Evolutionary conservation across 2,797 vertebrate genomes (phyloP), one percentile per base, ranked within the genome.

Genomic region (Hafferia zeledoni): DNA sequence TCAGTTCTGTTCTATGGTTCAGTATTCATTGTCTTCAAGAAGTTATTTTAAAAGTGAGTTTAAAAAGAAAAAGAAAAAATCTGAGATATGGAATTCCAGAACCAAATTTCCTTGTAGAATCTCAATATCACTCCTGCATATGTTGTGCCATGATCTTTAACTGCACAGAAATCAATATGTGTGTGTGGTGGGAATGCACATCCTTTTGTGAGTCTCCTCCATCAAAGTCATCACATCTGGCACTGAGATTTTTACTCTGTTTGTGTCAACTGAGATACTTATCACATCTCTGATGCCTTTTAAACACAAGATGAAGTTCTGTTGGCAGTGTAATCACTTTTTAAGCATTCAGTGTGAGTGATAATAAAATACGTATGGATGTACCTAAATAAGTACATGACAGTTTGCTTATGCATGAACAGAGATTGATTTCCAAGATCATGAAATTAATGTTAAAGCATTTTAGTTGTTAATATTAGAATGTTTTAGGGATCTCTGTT

Each of bases 151-250:
- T 43, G 33, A 9, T 59, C 63, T 68, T 78, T 87, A 87, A 63
- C 33, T 47, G 25, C 64, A 55, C 14, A 89, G 50, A 85, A 76
- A 52, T 52, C 35, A 35, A 23, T 61, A 55, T 5, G 4, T 79
- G 22, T 60, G 24, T 0, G 0, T 35, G 49, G 35, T 37, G 28
- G n/a, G 28, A 69, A 65, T 67, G 33, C 5, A 8, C 25, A 44
- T 59, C 19, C 12, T 83, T 82, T 89, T 67, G 25, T 57, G 47
- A 77, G 5, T 59, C 12, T 76, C 12, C 17, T 70, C 18, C 17
- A 37, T 75, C 18, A 50, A 68, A 49, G 37, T 71, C 33, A 24
- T 10, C 37, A 46, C n/a, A 35, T 61, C 25, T 85, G 24, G 4
- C 35, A 44, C 50, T 69, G 71, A 72, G 19, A 10, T 39, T 75